Evolutionary conservation across 2,113 vertebrate genomes (phyloP), one percentile per base, ranked within the genome.

Genomic region (Archocentrus centrarchus): DNA sequence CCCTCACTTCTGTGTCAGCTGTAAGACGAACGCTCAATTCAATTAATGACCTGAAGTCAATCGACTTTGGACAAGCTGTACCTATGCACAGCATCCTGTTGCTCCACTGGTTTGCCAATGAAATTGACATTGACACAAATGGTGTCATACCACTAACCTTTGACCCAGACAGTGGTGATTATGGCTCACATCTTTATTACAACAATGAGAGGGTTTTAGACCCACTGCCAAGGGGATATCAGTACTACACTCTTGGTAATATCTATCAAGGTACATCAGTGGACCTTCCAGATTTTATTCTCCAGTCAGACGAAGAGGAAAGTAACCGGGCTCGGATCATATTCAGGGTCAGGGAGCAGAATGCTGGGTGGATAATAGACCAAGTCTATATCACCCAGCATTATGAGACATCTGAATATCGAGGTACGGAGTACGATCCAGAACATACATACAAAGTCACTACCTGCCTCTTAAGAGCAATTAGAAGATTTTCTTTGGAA

Each of bases 371-470:
- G n/a, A 77, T 0, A 3, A 80, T 92, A 24, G 90, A 93, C 0
- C 44, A 59, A 32, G 91, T 93, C 13, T 95, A 90, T 32, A 87
- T 94, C 59, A 94, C 93, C 15, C 94, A 95, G 75, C 94, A 95
- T 86, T 86, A 86, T 22, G 63, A 37, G 6, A 8, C 50, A 2
- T 30, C 7, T 24, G 60, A 81, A 3, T 0, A 7, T 24, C 84
- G 0, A 60, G 84, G 81, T 27, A 80, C 73, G 5, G 2, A 1
- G 0, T 95, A 94, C 57, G 89, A 95, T 70, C 92, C 87, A n/a
- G 14, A 3, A 2, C 14, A 61, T 17, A 79, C 82, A 60, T 70
- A 68, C 27, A 0, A 4, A 18, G 18, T 84, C 57, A 55, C 76
- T 4, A 0, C 8, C n/a, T 18, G 1, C 22, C 18, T 79, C 47